Evolutionary conservation across 2,797 vertebrate genomes (phyloP), one percentile per base, ranked within the genome.

Genomic region (Spinibarbus caldwelli): DNA sequence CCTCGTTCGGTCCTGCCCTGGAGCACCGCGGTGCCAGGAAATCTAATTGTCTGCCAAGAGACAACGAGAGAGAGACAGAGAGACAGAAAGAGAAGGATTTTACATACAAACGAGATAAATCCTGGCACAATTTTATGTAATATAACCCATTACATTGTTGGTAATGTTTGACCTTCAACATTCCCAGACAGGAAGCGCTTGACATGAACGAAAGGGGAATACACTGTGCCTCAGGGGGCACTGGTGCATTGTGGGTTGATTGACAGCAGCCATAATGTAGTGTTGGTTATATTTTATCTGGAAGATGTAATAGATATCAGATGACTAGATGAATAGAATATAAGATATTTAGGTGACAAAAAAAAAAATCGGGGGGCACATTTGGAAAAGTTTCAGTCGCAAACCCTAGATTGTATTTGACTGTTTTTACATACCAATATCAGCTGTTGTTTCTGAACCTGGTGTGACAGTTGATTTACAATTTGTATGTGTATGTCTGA

Each of bases 161-260:
- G 91, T 91, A 89, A 92, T 91, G 89, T 93, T 91, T 91, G 91
- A 93, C 92, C 91, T 93, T 92, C 92, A 92, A 92, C 92, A 90
- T 93, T 93, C 89, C 91, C 89, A 14, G 81, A 87, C 87, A 90
- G 89, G 89, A 92, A 89, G 87, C 85, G 88, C 86, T 76, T 85
- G 83, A 78, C 80, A 31, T 85, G 75, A 87, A 88, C 70, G 86
- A 86, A 64, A 88, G 90, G 90, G 72, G 78, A 91, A 88, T 90
- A 88, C 82, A 83, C 87, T 92, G 90, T 93, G 93, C 92, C 91
- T 93, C 92, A 83, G 85, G 87, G 92, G 92, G 87, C 73, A 57
- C 83, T 71, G 84, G 90, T 91, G 91, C 85, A 90, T 92, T 92
- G 85, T 92, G 92, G 78, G 89, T 85, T 86, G 87, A 91, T 87